phyloP scores from a whole-genome alignment of 2,888 invertebrate genomes.

The Pollenia labialis region DNA sequence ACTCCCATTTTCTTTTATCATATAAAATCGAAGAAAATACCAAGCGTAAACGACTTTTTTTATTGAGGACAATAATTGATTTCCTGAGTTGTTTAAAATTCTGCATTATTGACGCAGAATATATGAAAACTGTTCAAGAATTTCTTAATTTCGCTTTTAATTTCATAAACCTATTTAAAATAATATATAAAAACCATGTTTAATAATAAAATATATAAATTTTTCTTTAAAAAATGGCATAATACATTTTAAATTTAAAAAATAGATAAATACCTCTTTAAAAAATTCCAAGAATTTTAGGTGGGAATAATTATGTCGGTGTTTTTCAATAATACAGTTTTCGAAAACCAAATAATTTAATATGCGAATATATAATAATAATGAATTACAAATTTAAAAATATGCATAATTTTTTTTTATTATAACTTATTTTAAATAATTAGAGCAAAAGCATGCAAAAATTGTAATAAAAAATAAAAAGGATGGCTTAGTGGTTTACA shows the following conservation, averaged over 20 bases:
- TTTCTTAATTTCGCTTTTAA: not conserved
- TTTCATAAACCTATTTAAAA: not conserved
- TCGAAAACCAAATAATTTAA: conserved; percentile 1
- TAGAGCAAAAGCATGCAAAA: conserved; percentile 37
- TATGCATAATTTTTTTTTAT: conserved; percentile 12
- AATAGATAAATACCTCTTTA: conserved; percentile 7
- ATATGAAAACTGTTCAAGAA: not conserved
- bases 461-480: conserved; percentile 10
- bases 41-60: not conserved
- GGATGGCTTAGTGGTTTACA: conserved; percentile 14
- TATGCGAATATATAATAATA: not conserved
- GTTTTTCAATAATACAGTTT: conserved; percentile 23
- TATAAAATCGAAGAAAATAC: not conserved
- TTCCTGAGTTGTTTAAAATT: not conserved
- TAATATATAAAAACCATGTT: conserved; percentile 20
- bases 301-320: not conserved
- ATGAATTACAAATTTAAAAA: conserved; percentile 28
- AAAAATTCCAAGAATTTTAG: conserved; percentile 10
- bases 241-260: conserved; percentile 31
- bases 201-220: conserved; percentile 40
- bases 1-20: no score
- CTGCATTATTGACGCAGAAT: not conserved
- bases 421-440: not conserved
- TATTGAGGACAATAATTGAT: conserved; percentile 50
- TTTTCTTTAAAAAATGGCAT: conserved; percentile 19